Evolutionary conservation across 2,888 invertebrate genomes (phyloP), one percentile per base, ranked within the genome.

Genomic region (Plagiodera versicolora): DNA sequence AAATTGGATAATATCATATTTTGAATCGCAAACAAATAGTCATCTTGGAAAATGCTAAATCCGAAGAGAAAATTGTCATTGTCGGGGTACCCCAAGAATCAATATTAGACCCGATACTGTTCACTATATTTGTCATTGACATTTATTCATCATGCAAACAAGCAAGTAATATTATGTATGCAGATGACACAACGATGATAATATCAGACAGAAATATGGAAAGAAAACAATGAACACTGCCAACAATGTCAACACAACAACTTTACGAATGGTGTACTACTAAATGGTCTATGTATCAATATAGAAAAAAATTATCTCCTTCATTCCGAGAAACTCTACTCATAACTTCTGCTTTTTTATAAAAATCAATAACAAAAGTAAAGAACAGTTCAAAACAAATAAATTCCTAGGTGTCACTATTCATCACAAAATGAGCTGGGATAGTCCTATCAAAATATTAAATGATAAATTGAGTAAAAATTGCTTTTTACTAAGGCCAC

Each of bases 381-480:
- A n/a, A 19, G 51, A 51, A 51, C 4, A 51, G 51, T 6, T 39
- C 8, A 35, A 5, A 32, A 10, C 18, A 51, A 51, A 18, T 28
- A 32, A 49, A 49, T 49, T 49, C 49, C 24, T 24, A 32, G 32
- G 32, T 32, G 32, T 30, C 18, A 30, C 50, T 32, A n/a, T 50
- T 50, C 17, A 50, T 50, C 32, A 50, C 50, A 50, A 50, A 30
- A 50, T 32, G 30, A 17, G 49, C 28, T 49, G 49, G 49, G 49
- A 28, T 24, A 49, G 20, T 14, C 49, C 20, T n/a, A 49, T 48
- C 49, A 49, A 49, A 24, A 30, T 50, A 30, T 50, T 32, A 17
- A 32, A 17, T 50, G 16, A 28, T 16, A 16, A 32, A 50, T 32
- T 30, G 32, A 14, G 32, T 30, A 30, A 50, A 50, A 50, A 50